Evolutionary conservation across 2,888 invertebrate species (phyloP), one percentile per base, ranked within the genome.

Genomic region (Dioctria rufipes): DNA sequence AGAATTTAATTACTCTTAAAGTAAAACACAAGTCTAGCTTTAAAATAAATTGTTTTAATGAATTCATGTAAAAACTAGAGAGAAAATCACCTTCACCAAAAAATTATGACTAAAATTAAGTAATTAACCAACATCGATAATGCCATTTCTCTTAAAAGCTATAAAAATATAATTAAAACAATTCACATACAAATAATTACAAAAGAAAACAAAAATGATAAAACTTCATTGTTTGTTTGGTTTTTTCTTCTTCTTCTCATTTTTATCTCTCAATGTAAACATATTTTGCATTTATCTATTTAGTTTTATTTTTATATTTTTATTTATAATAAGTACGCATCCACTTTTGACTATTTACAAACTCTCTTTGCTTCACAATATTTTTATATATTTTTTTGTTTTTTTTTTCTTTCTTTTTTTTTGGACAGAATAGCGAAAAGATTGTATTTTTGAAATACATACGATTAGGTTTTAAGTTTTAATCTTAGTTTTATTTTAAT

Each of bases 391-490:
- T 63, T 77, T 49, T 77, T 25, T 25, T 25, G 25, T 25, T 25
- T 25, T 25, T 25, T 25, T 25, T 25, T 25, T 25, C 25, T 25
- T 25, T 25, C 25, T 25, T 25, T 25, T 46, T 69, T 80, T 79
- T 83, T 84, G 84, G 84, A 84, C 84, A 84, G 84, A 84, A 84
- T 84, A 84, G 84, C 84, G 82, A 83, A 80, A 83, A 84, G 61
- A 75, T 69, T 84, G 84, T 83, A 84, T 84, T 84, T 84, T 82
- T 83, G 81, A 84, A 84, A 84, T 84, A 84, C 84, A 83, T 83
- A 82, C 80, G 80, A 65, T 80, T 77, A 80, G 65, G 60, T 81
- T 71, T 81, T 65, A 69, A 69, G 61, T 78, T 71, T 66, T 69
- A 60, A 71, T 79, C 65, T 81, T 78, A 42, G 80, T 83, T 82